A percentile compares a stretch with the other conserved stretches of the same genome.
phyloP scores from a whole-genome alignment of 1,140 invertebrate genomes.

The Eumaeus atala region DNA sequence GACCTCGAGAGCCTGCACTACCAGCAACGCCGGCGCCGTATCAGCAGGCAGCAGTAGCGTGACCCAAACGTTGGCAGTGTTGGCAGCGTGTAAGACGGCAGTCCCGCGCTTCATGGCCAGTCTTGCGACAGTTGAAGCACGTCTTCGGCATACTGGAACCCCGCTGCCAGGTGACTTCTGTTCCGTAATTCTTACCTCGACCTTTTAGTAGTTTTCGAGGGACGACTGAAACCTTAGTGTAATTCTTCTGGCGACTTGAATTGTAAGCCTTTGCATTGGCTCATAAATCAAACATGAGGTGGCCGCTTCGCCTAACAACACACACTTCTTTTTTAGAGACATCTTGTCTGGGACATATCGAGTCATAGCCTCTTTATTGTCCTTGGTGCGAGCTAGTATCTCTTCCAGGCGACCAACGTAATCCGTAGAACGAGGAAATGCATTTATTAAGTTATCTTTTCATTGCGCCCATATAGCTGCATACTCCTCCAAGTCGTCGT shows the following conservation, averaged over 20 bases:
- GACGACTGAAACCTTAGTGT: too few relatives aligned
- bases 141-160: too few relatives aligned
- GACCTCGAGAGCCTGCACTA: neutral
- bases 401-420: constrained; percentile 25
- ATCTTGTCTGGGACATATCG: constrained; percentile 33
- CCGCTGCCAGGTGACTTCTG: too few relatives aligned
- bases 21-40: neutral
- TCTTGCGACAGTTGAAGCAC: constrained; percentile 1
- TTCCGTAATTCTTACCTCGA: too few relatives aligned
- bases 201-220: too few relatives aligned
- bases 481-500: constrained; percentile 20
- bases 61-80: constrained; percentile 3
- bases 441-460: constrained; percentile 28
- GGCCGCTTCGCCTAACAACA: constrained; percentile 24
- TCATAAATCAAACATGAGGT: constrained; percentile 30
- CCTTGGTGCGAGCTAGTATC: constrained; percentile 27
- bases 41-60: constrained; percentile 1
- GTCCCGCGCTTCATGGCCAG: constrained; percentile 9
- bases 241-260: too few relatives aligned
- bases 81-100: constrained; percentile 6
- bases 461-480: constrained; percentile 26
- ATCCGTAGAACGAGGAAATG: constrained; percentile 30
- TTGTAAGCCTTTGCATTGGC: too few relatives aligned
- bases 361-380: constrained; percentile 31
- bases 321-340: constrained; percentile 32